A percentile compares a stretch with the other conserved stretches of the same genome.
These are phyloP conservation scores for Epirrhoe alternata DNA, from an alignment of 2,888 invertebrate species.

Conservation along the genomic window DNA sequence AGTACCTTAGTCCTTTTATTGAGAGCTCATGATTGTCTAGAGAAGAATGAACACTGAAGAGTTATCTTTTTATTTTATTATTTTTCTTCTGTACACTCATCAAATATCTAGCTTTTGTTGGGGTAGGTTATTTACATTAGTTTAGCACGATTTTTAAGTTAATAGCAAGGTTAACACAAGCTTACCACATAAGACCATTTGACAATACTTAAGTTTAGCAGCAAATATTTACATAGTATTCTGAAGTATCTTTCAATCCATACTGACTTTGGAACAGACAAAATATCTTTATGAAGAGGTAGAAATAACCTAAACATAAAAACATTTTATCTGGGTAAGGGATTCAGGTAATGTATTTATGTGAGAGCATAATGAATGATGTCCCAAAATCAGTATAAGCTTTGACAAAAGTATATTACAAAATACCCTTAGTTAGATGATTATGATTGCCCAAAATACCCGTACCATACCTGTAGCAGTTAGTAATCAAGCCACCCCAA, in stretches of 20 bases:
- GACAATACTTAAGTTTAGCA: not conserved
- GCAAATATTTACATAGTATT: not conserved
- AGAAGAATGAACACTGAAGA: no score
- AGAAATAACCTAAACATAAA: no score
- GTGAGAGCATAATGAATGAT: no score
- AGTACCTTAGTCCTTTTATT: not conserved
- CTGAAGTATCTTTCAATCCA: not conserved
- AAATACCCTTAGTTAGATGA: not conserved
- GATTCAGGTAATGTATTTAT: no score
- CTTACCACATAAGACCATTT: not conserved
- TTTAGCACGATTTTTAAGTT: not conserved
- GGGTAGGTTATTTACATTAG: not conserved
- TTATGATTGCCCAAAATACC: no score
- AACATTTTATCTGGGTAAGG: no score
- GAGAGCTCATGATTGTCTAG: not conserved
- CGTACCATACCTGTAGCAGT: slow-evolving; percentile 1
- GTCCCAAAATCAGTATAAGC: not conserved
- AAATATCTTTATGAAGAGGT: no score
- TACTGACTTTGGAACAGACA: not conserved
- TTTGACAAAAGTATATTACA: not conserved
- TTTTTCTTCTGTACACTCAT: not conserved
- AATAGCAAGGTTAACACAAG: slow-evolving; percentile 2
- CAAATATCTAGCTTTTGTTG: not conserved
- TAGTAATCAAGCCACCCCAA: slow-evolving; percentile 15
- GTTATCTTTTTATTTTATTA: no score